Evolutionary conservation across 2,888 invertebrate species (phyloP).

Genomic region (Magallana nippona): DNA sequence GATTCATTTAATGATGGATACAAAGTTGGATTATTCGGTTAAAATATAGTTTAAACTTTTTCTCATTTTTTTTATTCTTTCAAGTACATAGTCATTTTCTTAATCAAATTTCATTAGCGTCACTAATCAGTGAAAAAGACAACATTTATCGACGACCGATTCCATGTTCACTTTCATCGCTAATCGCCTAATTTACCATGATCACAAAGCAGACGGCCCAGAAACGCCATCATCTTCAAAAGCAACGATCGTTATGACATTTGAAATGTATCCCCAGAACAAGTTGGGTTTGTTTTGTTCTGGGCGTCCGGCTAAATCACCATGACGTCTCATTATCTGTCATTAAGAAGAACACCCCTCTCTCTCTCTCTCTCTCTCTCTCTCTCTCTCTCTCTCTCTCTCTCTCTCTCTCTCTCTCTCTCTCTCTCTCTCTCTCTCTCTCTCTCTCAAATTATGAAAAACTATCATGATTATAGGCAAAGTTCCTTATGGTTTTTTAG

Average conservation of each 20-base stretch:
- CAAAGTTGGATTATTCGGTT: too few relatives aligned
- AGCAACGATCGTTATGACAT: neutral
- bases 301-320: neutral
- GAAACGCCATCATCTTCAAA: slow-evolving; percentile 17
- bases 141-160: neutral
- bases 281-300: neutral
- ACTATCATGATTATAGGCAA: too few relatives aligned
- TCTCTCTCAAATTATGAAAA: neutral
- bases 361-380: neutral
- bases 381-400: neutral
- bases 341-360: too few relatives aligned
- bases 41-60: too few relatives aligned
- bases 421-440: neutral
- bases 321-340: too few relatives aligned
- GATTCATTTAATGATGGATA: too few relatives aligned
- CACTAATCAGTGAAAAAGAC: slow-evolving; percentile 16
- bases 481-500: too few relatives aligned
- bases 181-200: slow-evolving; percentile 14
- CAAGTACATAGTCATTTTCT: neutral
- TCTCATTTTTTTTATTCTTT: too few relatives aligned
- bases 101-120: neutral
- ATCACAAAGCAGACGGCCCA: neutral
- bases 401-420: neutral
- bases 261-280: neutral
- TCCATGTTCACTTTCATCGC: slow-evolving; percentile 17